Conservation (phyloP, 2,113 vertebrate species). For the Plestiodon gilberti region DNA sequence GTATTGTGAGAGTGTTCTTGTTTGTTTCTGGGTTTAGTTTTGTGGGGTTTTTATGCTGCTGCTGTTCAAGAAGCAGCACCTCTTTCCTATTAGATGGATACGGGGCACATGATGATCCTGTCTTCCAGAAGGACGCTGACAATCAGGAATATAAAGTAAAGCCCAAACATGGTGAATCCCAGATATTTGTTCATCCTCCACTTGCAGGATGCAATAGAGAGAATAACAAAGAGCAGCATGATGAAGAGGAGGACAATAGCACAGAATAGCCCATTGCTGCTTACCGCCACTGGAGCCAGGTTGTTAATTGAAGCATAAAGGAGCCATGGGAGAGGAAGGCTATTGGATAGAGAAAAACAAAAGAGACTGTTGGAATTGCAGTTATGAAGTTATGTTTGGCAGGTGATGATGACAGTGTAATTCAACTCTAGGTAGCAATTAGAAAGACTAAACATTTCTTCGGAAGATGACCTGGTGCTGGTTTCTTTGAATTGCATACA, state of each 20-base stretch:
- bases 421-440: background rate
- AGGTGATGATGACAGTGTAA: background rate
- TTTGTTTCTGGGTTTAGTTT: background rate
- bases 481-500: background rate
- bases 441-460: background rate
- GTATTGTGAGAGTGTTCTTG: background rate
- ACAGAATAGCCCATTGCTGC: slow-evolving; percentile 96
- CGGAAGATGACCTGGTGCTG: background rate
- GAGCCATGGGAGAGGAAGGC: slow-evolving; percentile 94
- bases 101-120: slow-evolving; percentile 86
- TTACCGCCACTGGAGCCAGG: slow-evolving; percentile 83
- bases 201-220: slow-evolving; percentile 94
- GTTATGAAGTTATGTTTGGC: background rate
- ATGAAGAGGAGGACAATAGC: slow-evolving; percentile 97
- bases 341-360: slow-evolving; percentile 65
- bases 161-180: slow-evolving; percentile 93
- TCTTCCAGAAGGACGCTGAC: slow-evolving; percentile 94
- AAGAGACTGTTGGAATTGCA: slow-evolving; percentile 29
- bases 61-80: slow-evolving; percentile 33
- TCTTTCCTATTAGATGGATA: slow-evolving; percentile 82
- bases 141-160: slow-evolving; percentile 93
- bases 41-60: too few species aligned
- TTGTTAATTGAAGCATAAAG: slow-evolving; percentile 80
- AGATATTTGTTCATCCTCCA: slow-evolving; percentile 97
- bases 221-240: slow-evolving; percentile 95